A percentile compares a stretch with the other conserved stretches of the same genome.
Conservation (phyloP, 2,888 invertebrate genomes). For the Minunthozetes semirufus region DNA sequence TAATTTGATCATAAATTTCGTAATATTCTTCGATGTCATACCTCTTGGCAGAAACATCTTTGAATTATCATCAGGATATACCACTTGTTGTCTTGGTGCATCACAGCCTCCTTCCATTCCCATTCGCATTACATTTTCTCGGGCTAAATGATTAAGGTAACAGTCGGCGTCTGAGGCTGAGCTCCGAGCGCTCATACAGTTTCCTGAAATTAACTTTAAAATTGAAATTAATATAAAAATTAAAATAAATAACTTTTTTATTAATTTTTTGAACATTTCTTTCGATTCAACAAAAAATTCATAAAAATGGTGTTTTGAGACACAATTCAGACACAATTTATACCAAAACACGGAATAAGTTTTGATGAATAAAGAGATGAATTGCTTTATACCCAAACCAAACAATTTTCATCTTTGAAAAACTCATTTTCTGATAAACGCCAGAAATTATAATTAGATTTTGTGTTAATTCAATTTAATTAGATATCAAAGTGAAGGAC, state of each 20-base stretch:
- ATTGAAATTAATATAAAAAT: not conserved
- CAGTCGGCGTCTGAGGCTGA: not conserved
- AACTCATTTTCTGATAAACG: no score
- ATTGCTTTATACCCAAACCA: no score
- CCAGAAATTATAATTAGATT: no score
- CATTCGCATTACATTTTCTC: slow-evolving; percentile 22
- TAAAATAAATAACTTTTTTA: not conserved
- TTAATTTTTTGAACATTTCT: no score
- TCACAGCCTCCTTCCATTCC: slow-evolving; percentile 21
- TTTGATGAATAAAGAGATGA: no score
- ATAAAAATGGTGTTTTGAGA: not conserved
- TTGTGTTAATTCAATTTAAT: no score
- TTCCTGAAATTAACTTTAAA: not conserved
- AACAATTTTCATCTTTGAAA: no score
- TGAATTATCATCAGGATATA: not conserved
- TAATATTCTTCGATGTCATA: not conserved
- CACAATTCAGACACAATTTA: no score
- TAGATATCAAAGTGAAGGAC: no score
- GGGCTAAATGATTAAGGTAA: slow-evolving; percentile 11
- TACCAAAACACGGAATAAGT: no score
- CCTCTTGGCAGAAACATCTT: slow-evolving; percentile 19
- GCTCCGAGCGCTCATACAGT: slow-evolving; percentile 13
- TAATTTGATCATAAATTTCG: no score
- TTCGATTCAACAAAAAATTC: not conserved
- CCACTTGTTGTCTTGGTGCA: not conserved